phyloP scores from a whole-genome alignment of 2,888 invertebrate species.

The Leptinotarsa tumamoca region DNA sequence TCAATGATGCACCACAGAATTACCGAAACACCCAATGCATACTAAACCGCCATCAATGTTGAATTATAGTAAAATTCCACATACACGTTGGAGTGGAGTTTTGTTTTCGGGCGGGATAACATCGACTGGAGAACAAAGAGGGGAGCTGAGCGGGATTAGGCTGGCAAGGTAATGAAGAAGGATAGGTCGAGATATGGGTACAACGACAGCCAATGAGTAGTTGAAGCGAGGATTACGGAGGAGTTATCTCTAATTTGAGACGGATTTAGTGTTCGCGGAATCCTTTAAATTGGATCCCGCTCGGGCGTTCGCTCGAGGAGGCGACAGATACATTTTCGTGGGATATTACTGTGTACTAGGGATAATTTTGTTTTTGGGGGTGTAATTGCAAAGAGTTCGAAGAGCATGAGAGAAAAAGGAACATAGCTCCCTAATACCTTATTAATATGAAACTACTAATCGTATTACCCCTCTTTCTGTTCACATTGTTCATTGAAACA shows the following conservation, averaged over 20 bases:
- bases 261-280: slow-evolving; percentile 70
- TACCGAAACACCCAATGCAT: slow-evolving; percentile 30
- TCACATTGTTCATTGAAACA: too few relatives aligned
- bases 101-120: slow-evolving; percentile 47
- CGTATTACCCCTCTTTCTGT: too few relatives aligned
- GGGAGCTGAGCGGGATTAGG: slow-evolving; percentile 42
- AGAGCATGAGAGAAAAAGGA: too few relatives aligned
- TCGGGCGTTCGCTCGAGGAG: slow-evolving; percentile 49
- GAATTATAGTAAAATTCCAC: slow-evolving; percentile 36
- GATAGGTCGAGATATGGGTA: slow-evolving; percentile 60
- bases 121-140: slow-evolving; percentile 51
- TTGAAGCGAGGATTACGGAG: slow-evolving; percentile 64
- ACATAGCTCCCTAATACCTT: too few relatives aligned
- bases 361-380: background rate
- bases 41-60: slow-evolving; percentile 27
- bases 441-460: too few relatives aligned
- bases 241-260: slow-evolving; percentile 72
- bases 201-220: slow-evolving; percentile 64
- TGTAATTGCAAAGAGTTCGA: background rate
- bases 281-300: slow-evolving; percentile 70
- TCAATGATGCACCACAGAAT: slow-evolving; percentile 19
- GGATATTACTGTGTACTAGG: slow-evolving; percentile 30
- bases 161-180: slow-evolving; percentile 59
- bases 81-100: slow-evolving; percentile 42
- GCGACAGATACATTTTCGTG: slow-evolving; percentile 59